Base-by-base conservation (phyloP, 2,113 vertebrate species). In the Pipa parva region DNA sequence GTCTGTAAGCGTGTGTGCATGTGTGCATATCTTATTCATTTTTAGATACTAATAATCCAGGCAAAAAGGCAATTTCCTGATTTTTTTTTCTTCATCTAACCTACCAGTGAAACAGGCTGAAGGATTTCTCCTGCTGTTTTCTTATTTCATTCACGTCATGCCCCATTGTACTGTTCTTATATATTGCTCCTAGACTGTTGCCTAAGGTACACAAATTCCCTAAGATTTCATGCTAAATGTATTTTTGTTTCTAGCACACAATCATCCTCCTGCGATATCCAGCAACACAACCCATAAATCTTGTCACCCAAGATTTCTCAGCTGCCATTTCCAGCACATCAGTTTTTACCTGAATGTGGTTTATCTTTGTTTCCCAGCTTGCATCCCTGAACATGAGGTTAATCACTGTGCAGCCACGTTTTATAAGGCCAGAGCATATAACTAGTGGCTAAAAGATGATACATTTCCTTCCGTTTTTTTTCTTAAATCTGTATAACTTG, bases 311-410 rank as follows among this genome's bases (percentile, higher is more conserved):
- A 59, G 56, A 69, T 69, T 69, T 57, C 48, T 39, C 17, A 29
- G 46, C 65, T 69, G 65, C 65, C 65, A 52, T 59, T 59, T 52
- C 65, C 28, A 49, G 46, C 17, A 50, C 57, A 69, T 69, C 65
- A 60, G 50, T 48, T 31, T 46, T 69, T 57, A 69, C 65, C 57
- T 52, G 57, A 60, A 69, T 52, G 46, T 12, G 50, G 65, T 60
- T 69, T 69, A 69, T 69, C 65, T 69, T 69, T 69, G 65, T 69
- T 69, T 69, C 37, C 45, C 65, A 69, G 65, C 65, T 69, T 69
- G 65, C 33, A 69, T 69, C 65, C 65, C 65, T 60, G 65, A 60
- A 45, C 65, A 60, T 31, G 21, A 60, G 65, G 65, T 69, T 69
- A 69, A 69, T 69, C 56, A 69, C 57, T 51, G 46, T 52, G 65